phyloP scores from a whole-genome alignment of 2,113 vertebrate species.

The Plestiodon gilberti region DNA sequence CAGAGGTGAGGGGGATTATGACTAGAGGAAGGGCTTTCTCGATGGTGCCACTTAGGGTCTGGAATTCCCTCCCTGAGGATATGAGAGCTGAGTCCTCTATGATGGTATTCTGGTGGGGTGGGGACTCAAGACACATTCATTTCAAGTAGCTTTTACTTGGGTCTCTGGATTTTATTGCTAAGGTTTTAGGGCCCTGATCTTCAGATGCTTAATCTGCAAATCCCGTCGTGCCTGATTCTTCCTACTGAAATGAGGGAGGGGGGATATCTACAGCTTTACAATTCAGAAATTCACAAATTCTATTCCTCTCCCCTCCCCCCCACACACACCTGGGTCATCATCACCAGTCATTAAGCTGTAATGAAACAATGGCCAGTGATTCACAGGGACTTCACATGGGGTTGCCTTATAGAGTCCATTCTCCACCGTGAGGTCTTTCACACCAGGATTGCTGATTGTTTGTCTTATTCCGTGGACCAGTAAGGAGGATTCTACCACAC shows the following conservation, averaged over 20 bases:
- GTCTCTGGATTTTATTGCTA: too few species aligned
- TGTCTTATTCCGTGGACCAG: background rate
- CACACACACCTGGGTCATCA: background rate
- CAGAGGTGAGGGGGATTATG: too few species aligned
- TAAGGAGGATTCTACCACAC: too few species aligned
- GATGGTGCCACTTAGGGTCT: too few species aligned
- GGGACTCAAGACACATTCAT: too few species aligned
- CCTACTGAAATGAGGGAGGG: background rate
- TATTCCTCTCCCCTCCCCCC: background rate
- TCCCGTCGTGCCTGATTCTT: background rate
- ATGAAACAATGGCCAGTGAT: background rate
- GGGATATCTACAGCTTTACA: background rate
- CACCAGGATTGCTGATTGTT: background rate
- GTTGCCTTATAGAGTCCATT: background rate
- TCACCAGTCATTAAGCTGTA: background rate
- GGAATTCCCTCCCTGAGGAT: too few species aligned
- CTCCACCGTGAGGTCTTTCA: background rate
- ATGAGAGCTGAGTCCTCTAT: too few species aligned
- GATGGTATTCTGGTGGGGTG: too few species aligned
- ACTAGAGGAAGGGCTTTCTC: too few species aligned
- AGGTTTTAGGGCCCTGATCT: too few species aligned
- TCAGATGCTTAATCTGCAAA: background rate
- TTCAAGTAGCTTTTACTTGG: too few species aligned
- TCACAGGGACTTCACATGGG: background rate
- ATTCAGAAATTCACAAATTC: background rate